Percentiles rank a stretch among this genome's conserved stretches.
Evolutionary conservation across 2,113 vertebrate genomes (phyloP).

Genomic region (Zeus faber): DNA sequence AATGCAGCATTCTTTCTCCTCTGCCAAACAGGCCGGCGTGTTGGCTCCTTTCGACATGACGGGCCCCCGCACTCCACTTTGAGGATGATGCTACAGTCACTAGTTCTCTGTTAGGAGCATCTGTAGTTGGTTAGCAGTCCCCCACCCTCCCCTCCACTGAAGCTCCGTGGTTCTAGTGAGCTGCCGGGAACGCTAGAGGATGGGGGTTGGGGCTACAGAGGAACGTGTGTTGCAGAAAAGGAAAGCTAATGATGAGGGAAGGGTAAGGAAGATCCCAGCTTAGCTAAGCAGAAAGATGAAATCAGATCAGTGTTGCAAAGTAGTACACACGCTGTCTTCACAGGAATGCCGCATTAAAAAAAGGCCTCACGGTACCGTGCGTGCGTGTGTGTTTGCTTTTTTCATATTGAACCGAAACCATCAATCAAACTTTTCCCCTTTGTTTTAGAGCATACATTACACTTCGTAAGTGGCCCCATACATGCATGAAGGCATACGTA

Average conservation of each 20-base stretch:
- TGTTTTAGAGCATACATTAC: too few relatives aligned
- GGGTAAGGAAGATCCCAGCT: conserved; percentile 60
- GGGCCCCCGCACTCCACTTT: conserved; percentile 38
- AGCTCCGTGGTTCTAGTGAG: conserved; percentile 28
- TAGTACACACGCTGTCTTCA: conserved; percentile 30
- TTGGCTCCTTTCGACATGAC: conserved; percentile 53
- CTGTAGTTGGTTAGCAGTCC: conserved; percentile 46
- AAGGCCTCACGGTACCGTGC: conserved; percentile 13
- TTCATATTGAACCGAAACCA: too few relatives aligned
- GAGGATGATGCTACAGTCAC: conserved; percentile 58
- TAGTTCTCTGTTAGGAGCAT: conserved; percentile 37
- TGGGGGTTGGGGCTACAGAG: conserved; percentile 27
- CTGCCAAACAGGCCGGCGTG: conserved; percentile 53
- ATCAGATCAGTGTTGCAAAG: conserved; percentile 43
- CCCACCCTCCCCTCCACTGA: conserved; percentile 23
- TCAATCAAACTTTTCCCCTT: too few relatives aligned
- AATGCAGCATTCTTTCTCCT: conserved; percentile 53
- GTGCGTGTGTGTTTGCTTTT: too few relatives aligned
- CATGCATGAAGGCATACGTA: too few relatives aligned
- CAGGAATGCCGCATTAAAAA: conserved; percentile 44
- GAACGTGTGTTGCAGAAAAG: conserved; percentile 37
- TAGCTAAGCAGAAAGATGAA: conserved; percentile 69
- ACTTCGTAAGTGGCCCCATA: too few relatives aligned
- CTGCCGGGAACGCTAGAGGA: conserved; percentile 34
- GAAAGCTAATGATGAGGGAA: conserved; percentile 65